These are phyloP conservation scores for Morelia viridis DNA, from an alignment of 2,797 vertebrate genomes.

Conservation along the genomic window DNA sequence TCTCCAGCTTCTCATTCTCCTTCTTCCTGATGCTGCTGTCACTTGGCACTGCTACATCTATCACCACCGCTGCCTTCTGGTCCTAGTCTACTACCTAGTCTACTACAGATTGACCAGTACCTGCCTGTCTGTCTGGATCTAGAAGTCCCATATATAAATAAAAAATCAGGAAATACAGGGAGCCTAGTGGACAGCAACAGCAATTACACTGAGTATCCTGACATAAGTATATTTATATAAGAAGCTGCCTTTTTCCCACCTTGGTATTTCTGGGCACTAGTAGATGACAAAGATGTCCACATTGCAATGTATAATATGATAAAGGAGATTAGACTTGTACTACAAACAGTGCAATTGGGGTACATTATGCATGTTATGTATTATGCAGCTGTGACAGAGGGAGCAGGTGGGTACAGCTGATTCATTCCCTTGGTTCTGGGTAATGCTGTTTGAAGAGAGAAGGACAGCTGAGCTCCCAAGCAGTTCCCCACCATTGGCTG, in stretches of 20 bases:
- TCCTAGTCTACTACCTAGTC: too few relatives aligned
- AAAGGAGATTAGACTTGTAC: not conserved
- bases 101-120: too few relatives aligned
- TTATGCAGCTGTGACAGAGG: not conserved
- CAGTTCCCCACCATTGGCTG: not conserved
- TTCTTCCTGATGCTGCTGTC: too few relatives aligned
- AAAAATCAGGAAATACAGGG: not conserved
- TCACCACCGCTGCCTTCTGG: too few relatives aligned
- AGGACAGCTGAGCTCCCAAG: not conserved
- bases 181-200: not conserved
- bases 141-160: not conserved
- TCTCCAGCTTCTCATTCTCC: too few relatives aligned
- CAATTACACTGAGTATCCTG: not conserved
- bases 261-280: not conserved
- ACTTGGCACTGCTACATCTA: too few relatives aligned
- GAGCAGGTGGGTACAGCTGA: not conserved
- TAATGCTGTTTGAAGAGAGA: not conserved
- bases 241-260: not conserved
- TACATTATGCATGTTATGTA: not conserved
- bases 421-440: not conserved
- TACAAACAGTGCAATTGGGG: not conserved
- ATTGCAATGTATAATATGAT: not conserved
- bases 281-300: not conserved
- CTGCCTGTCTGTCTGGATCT: not conserved
- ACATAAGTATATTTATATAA: not conserved